These are phyloP conservation scores for Caenorhabditis sp. DNA, from an alignment of 2,888 invertebrate genomes.

Conservation along the genomic window DNA sequence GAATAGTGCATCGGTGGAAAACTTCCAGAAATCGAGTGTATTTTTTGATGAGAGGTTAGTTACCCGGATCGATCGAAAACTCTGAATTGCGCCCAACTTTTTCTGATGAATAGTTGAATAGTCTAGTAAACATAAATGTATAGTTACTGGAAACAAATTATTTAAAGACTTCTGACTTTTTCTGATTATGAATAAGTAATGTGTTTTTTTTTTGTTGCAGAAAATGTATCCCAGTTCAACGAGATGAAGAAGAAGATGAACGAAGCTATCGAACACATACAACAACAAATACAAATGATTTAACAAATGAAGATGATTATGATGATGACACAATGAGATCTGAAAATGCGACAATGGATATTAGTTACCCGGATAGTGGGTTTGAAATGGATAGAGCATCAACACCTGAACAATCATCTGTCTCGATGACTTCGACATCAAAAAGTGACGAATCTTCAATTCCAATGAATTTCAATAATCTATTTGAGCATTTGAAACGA, in stretches of 20 bases:
- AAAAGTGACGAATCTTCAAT: constrained; percentile 31
- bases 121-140: no score
- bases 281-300: no score
- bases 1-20: constrained; percentile 30
- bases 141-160: no score
- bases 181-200: no score
- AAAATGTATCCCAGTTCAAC: neutral
- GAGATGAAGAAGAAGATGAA: neutral
- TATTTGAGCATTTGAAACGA: constrained; percentile 65
- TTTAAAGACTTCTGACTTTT: no score
- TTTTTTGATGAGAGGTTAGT: constrained; percentile 34
- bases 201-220: neutral
- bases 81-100: no score
- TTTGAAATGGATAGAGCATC: constrained; percentile 52
- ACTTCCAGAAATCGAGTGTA: constrained; percentile 31
- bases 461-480: constrained; percentile 28
- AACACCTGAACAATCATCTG: constrained; percentile 49
- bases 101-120: no score
- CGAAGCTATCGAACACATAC: constrained; percentile 23
- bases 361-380: constrained; percentile 48
- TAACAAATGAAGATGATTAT: constrained; percentile 13
- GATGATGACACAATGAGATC: constrained; percentile 40
- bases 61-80: no score
- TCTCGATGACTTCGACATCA: constrained; percentile 46
- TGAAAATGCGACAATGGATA: constrained; percentile 41